Conservation (phyloP, 1,140 invertebrate species). For the Dendroctonus valens region DNA sequence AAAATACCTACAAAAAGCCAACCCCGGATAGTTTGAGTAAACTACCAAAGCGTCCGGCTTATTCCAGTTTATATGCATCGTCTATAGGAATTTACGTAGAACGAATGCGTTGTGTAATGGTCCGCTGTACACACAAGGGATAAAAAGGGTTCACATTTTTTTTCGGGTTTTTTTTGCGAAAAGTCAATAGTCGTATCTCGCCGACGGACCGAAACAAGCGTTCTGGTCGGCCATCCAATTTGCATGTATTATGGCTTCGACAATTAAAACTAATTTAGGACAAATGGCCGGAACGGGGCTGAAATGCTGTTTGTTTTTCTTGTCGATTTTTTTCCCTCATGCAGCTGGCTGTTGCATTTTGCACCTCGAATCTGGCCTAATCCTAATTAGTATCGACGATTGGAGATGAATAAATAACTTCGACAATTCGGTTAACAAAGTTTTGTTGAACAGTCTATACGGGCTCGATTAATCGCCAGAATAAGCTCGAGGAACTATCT, state of each 20-base stretch:
- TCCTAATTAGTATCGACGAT: too few relatives aligned
- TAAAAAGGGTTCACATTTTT: conserved; percentile 1
- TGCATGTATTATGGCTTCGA: conserved; percentile 25
- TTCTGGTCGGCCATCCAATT: conserved; percentile 15
- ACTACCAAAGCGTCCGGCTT: conserved; percentile 1
- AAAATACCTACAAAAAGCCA: not conserved
- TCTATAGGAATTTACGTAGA: conserved; percentile 10
- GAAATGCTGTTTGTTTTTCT: too few relatives aligned
- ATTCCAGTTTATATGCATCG: conserved; percentile 11
- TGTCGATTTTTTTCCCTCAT: too few relatives aligned
- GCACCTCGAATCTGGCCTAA: too few relatives aligned
- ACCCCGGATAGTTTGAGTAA: not conserved
- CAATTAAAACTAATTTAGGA: conserved; percentile 25
- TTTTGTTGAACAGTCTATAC: too few relatives aligned
- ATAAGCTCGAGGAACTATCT: too few relatives aligned
- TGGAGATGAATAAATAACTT: too few relatives aligned
- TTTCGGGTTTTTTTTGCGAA: conserved; percentile 12
- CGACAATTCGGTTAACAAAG: too few relatives aligned
- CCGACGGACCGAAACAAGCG: conserved; percentile 6
- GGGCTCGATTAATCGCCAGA: too few relatives aligned
- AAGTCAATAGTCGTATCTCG: conserved; percentile 20
- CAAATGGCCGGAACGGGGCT: not conserved
- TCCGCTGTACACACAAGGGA: not conserved
- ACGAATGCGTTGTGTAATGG: conserved; percentile 7
- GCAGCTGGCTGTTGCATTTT: too few relatives aligned